These are phyloP conservation scores for Luffia ferchaultella DNA, from an alignment of 2,888 invertebrate genomes.

Conservation along the genomic window DNA sequence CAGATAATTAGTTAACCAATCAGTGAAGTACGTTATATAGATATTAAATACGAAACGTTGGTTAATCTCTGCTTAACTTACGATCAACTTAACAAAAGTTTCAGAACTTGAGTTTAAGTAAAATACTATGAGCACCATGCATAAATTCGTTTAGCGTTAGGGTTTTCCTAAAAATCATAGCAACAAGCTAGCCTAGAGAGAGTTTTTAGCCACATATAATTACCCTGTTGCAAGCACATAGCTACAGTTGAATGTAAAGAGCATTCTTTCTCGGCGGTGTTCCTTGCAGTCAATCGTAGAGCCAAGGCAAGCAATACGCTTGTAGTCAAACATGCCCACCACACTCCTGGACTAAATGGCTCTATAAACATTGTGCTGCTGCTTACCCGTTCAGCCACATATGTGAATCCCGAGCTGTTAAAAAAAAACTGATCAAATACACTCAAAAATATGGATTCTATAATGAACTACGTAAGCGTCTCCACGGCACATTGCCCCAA, in stretches of 20 bases:
- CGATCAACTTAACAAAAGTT: too few species aligned
- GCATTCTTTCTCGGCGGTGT: conserved; percentile 32
- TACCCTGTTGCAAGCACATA: conserved; percentile 49
- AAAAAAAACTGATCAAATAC: neutral
- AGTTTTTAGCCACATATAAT: too few species aligned
- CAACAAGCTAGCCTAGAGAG: too few species aligned
- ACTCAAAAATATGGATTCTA: neutral
- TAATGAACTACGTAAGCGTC: neutral
- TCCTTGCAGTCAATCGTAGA: conserved; percentile 29
- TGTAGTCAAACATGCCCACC: conserved; percentile 33
- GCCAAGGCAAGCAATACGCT: conserved; percentile 29
- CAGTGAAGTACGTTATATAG: too few species aligned
- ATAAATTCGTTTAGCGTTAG: too few species aligned
- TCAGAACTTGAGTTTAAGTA: too few species aligned
- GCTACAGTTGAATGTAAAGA: conserved; percentile 38
- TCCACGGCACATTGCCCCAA: too few species aligned
- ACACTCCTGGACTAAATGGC: conserved; percentile 38
- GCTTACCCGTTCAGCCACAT: conserved; percentile 44
- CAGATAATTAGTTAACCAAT: too few species aligned
- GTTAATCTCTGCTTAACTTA: too few species aligned
- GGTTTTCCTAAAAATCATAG: too few species aligned
- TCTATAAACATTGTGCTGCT: conserved; percentile 47
- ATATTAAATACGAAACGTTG: too few species aligned
- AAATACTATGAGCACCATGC: too few species aligned
- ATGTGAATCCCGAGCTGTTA: conserved; percentile 43